These are phyloP conservation scores for Nipponia nippon DNA, from an alignment of 2,113 vertebrate species.

Conservation along the genomic window DNA sequence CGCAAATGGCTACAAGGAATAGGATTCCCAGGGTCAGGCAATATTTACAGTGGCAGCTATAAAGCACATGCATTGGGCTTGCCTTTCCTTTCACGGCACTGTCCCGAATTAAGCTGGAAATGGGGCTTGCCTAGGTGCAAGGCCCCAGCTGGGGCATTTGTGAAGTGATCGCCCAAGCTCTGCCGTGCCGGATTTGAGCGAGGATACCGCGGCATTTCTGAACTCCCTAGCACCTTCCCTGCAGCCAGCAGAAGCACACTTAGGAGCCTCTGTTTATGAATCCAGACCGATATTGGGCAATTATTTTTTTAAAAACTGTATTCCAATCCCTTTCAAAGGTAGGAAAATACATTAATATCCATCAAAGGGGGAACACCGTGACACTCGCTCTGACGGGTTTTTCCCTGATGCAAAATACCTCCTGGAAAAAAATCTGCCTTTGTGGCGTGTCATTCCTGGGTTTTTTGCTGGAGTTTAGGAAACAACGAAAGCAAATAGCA, in stretches of 20 bases:
- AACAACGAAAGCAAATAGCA: background rate
- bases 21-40: background rate
- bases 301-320: background rate
- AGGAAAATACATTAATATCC: constrained; percentile 22
- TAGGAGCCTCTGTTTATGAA: background rate
- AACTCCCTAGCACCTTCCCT: background rate
- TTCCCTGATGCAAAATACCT: constrained; percentile 12
- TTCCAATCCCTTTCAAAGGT: background rate
- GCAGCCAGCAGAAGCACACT: background rate
- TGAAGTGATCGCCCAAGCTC: background rate
- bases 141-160: background rate
- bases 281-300: background rate
- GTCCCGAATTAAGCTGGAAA: background rate
- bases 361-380: background rate
- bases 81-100: background rate
- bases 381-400: background rate
- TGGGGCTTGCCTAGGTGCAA: background rate
- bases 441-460: background rate
- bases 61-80: fast-evolving
- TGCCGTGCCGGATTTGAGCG: background rate
- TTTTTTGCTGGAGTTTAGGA: background rate
- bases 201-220: background rate
- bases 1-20: background rate
- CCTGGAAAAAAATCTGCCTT: background rate
- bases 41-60: background rate